Conservation (phyloP, 2,113 vertebrate genomes). For the Hucho hucho region DNA sequence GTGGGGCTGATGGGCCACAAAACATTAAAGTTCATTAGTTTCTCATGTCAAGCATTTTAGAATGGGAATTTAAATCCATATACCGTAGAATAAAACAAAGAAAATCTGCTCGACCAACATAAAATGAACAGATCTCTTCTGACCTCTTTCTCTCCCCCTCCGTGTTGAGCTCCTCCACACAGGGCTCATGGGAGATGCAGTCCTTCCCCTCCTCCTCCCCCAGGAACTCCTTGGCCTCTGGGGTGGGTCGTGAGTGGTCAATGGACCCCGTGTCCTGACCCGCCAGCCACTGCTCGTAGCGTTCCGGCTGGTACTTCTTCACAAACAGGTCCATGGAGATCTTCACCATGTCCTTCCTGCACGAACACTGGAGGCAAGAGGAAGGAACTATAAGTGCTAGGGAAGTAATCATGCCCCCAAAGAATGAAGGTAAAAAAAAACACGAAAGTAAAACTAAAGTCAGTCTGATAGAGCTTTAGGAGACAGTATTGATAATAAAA, state of each 20-base stretch:
- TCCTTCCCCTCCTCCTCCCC: constrained; percentile 46
- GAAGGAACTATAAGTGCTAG: too few species aligned
- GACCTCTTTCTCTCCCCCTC: constrained; percentile 65
- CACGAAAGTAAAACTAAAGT: neutral
- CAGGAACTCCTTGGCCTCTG: constrained; percentile 89
- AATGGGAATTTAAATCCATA: too few species aligned
- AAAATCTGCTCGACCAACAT: too few species aligned
- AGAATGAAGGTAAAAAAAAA: too few species aligned
- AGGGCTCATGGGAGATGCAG: constrained; percentile 31
- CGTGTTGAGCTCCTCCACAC: constrained; percentile 41
- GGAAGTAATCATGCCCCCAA: too few species aligned
- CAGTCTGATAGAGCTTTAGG: too few species aligned
- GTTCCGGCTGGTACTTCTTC: constrained; percentile 92
- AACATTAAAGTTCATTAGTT: neutral
- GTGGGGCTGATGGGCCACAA: constrained; percentile 70
- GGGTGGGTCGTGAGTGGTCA: constrained; percentile 89
- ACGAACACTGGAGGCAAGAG: constrained; percentile 81
- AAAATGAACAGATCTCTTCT: neutral
- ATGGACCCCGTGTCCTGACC: constrained; percentile 84
- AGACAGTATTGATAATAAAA: neutral
- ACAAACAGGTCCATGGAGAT: constrained; percentile 99
- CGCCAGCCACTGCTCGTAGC: constrained; percentile 91
- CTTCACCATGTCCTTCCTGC: constrained; percentile 98
- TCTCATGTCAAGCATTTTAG: too few species aligned
- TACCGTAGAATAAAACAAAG: too few species aligned